A percentile compares a stretch with the other conserved stretches of the same genome.
phyloP scores from a whole-genome alignment of 2,888 invertebrate genomes.

The Cinara cedri region DNA sequence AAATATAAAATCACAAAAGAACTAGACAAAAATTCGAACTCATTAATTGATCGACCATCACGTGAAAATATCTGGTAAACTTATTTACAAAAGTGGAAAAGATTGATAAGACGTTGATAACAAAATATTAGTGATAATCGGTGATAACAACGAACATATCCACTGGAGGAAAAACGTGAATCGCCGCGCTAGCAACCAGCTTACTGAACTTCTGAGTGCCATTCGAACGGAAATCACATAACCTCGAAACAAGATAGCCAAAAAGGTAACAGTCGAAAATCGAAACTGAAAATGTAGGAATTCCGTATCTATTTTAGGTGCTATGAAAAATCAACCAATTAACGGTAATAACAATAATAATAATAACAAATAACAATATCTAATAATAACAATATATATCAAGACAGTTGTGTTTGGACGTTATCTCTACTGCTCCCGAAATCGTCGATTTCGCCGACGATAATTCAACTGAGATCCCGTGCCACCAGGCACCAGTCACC shows the following conservation, averaged over 20 bases:
- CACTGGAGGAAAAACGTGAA: background rate
- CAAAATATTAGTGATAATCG: too few relatives aligned
- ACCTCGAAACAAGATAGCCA: conserved; percentile 31
- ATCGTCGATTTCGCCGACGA: background rate
- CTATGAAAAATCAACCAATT: background rate
- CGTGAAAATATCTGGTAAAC: too few relatives aligned
- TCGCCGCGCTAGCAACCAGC: too few relatives aligned
- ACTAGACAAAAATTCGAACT: too few relatives aligned
- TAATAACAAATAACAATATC: conserved; percentile 1
- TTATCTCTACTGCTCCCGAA: too few relatives aligned
- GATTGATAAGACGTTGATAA: too few relatives aligned
- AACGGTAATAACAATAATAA: background rate
- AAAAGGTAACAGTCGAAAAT: background rate
- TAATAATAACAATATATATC: conserved; percentile 7
- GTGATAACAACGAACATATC: background rate
- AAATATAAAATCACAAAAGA: too few relatives aligned
- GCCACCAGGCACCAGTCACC: background rate
- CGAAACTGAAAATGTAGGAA: conserved; percentile 27
- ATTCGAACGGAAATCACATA: conserved; percentile 15
- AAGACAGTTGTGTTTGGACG: background rate
- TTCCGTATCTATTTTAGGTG: conserved; percentile 46
- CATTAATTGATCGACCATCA: too few relatives aligned
- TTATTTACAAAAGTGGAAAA: too few relatives aligned
- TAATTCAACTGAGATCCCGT: too few relatives aligned
- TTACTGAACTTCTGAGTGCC: too few relatives aligned